Conservation (phyloP, 2,888 invertebrate genomes). For the Elegia similella region DNA sequence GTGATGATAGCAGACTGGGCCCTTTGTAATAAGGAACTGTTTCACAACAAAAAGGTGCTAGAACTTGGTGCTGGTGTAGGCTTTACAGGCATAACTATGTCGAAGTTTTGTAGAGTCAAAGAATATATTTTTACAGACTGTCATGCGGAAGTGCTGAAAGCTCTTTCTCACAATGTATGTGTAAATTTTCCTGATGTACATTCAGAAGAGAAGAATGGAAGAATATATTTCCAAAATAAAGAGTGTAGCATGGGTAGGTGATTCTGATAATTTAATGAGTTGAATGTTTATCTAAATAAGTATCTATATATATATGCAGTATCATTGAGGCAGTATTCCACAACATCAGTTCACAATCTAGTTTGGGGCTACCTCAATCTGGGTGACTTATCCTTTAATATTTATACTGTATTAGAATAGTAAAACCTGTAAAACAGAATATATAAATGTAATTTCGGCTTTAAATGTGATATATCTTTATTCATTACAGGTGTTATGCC, state of each 20-base stretch:
- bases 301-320: too few relatives aligned
- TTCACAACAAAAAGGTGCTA: slow-evolving; percentile 81
- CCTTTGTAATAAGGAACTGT: slow-evolving; percentile 71
- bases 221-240: slow-evolving; percentile 32
- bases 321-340: too few relatives aligned
- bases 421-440: too few relatives aligned
- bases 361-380: too few relatives aligned
- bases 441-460: background rate
- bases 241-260: slow-evolving; percentile 41
- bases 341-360: too few relatives aligned
- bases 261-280: background rate
- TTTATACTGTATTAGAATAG: too few relatives aligned
- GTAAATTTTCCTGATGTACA: slow-evolving; percentile 75
- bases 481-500: slow-evolving; percentile 48
- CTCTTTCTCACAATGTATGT: slow-evolving; percentile 83
- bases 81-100: slow-evolving; percentile 84
- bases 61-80: slow-evolving; percentile 91
- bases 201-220: slow-evolving; percentile 23
- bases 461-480: background rate
- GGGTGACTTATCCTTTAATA: too few relatives aligned
- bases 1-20: slow-evolving; percentile 87
- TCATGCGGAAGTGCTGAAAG: slow-evolving; percentile 84
- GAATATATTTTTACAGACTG: slow-evolving; percentile 86
- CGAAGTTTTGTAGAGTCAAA: slow-evolving; percentile 76
- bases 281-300: too few relatives aligned